phyloP scores from a whole-genome alignment of 2,888 invertebrate species.

The Antheraea assamensis region DNA sequence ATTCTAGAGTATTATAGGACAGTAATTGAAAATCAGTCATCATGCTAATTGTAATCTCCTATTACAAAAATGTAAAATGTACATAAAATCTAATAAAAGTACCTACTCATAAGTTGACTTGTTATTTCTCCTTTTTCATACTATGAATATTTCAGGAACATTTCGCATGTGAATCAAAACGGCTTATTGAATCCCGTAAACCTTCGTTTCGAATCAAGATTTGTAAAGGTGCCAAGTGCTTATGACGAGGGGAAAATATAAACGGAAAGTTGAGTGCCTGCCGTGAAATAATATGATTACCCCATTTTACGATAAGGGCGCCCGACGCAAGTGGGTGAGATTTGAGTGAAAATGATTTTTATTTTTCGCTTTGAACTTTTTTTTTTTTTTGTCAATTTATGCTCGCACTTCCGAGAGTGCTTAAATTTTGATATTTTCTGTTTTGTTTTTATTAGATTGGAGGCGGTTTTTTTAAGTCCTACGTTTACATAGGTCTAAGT shows the following conservation, averaged over 20 bases:
- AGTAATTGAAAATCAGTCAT: no score
- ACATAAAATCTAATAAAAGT: no score
- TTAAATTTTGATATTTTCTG: background rate
- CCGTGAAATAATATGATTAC: constrained; percentile 48
- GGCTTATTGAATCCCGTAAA: constrained; percentile 9
- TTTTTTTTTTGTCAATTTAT: constrained; percentile 13
- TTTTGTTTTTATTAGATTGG: background rate
- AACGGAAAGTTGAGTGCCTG: constrained; percentile 39
- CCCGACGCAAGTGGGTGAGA: constrained; percentile 24
- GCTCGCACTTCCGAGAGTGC: constrained; percentile 5
- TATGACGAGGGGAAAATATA: constrained; percentile 43
- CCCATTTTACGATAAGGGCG: constrained; percentile 50
- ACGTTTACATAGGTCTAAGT: background rate
- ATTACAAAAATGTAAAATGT: no score
- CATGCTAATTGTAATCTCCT: no score
- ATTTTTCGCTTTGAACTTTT: constrained; percentile 19
- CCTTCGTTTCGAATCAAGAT: constrained; percentile 5
- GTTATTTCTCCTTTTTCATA: no score
- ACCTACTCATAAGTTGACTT: no score
- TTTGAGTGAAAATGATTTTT: constrained; percentile 13
- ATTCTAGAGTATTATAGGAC: no score
- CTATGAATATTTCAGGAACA: background rate
- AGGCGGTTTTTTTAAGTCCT: background rate
- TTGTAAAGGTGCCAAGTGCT: constrained; percentile 28
- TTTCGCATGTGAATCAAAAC: constrained; percentile 15